Evolutionary conservation across 2,113 vertebrate genomes (phyloP), one percentile per base, ranked within the genome.

Genomic region (Pachyramphus minor): DNA sequence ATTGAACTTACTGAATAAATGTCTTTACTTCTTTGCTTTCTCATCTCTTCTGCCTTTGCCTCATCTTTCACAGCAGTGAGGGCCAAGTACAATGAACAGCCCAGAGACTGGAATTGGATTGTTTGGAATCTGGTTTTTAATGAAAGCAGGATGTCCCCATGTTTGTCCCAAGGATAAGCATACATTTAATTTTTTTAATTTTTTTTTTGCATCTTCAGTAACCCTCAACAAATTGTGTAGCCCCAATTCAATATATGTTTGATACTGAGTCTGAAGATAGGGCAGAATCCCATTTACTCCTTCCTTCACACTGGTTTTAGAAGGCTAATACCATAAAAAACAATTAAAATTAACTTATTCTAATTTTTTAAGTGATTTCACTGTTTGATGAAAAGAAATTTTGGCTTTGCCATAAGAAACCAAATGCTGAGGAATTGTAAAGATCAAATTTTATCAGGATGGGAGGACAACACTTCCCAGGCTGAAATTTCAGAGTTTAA

Each of bases 401-500:
- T 88, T 67, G 52, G 15, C 14, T 77, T 92, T 93, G 39, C 23
- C 60, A 64, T 47, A 58, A 78, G 31, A 4, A 82, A 90, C 31
- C 35, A 60, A 42, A 39, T 52, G 18, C 47, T 85, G 35, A 55
- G 68, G 33, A 72, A 69, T 45, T n/a, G 6, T 52, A 35, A 73
- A 84, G 64, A 84, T 75, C 30, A 63, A 50, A 22, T 88, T 59
- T 89, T 31, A 84, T 39, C 30, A 56, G 20, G 41, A 72, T 52
- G 16, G 55, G 17, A 72, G 14, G 64, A 78, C 75, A 81, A 33
- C 39, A 27, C 50, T 81, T 96, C 80, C 31, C 37, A 63, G 73
- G 25, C 18, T 33, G 31, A 60, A 89, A 63, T 72, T 89, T 93
- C 68, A 92, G 59, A 84, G 71, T 35, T 44, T 71, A 87, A 84